A percentile compares a stretch with the other conserved stretches of the same genome.
Conservation (phyloP, 2,888 invertebrate species). For the Apodemia duryi region DNA sequence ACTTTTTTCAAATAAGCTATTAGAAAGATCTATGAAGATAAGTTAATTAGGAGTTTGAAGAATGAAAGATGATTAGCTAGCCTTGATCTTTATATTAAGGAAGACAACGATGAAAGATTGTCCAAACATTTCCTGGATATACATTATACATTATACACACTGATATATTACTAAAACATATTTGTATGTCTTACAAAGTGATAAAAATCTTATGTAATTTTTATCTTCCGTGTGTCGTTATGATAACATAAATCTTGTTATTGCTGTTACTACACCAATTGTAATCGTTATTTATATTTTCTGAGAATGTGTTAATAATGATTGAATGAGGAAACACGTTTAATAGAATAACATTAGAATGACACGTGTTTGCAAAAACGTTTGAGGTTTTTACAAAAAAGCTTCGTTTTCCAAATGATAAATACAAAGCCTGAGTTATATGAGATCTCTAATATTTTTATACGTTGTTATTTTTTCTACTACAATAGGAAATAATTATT, state of each 20-base stretch:
- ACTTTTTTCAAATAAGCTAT: too few relatives aligned
- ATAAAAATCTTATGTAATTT: conserved; percentile 11
- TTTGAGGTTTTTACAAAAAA: conserved; percentile 1
- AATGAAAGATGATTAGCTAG: not conserved
- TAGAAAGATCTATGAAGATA: too few relatives aligned
- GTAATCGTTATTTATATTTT: conserved; percentile 8
- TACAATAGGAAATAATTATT: too few relatives aligned
- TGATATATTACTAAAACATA: conserved; percentile 6
- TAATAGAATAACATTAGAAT: not conserved
- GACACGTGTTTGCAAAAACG: not conserved
- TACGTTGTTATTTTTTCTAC: too few relatives aligned
- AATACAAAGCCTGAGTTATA: too few relatives aligned
- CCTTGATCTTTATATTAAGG: not conserved
- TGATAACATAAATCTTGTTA: not conserved
- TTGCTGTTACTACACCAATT: not conserved
- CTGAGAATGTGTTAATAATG: not conserved
- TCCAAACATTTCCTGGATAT: not conserved
- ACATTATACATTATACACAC: not conserved
- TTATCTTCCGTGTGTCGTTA: conserved; percentile 8
- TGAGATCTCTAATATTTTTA: too few relatives aligned
- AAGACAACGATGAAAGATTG: not conserved
- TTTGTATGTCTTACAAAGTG: not conserved
- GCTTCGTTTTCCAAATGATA: not conserved
- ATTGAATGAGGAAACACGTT: conserved; percentile 1
- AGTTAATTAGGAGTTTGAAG: not conserved